Percentiles rank a stretch among this genome's conserved stretches.
Evolutionary conservation across 2,888 invertebrate genomes (phyloP).

Genomic region (Odontocolon sp.): DNA sequence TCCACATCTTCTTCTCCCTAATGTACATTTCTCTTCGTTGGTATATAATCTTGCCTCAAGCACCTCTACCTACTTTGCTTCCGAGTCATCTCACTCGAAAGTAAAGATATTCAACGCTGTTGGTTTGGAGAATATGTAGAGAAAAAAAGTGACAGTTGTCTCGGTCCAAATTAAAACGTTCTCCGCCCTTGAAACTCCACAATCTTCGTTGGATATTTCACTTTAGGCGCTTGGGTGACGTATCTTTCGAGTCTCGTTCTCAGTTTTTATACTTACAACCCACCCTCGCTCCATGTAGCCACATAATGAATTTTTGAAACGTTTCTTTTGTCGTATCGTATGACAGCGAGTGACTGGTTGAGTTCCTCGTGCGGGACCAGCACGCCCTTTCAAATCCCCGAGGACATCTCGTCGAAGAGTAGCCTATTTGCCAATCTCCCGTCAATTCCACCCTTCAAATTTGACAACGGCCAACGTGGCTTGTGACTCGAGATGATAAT

Average conservation of each 20-base stretch:
- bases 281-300: constrained; percentile 14
- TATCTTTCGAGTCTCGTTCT: constrained; percentile 4
- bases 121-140: neutral
- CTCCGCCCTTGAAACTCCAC: neutral
- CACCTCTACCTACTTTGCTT: neutral
- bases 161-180: constrained; percentile 22
- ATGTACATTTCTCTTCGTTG: neutral
- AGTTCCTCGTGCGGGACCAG: neutral
- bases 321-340: constrained; percentile 19
- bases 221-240: no score
- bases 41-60: neutral
- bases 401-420: constrained; percentile 20
- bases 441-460: constrained; percentile 27
- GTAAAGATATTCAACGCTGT: constrained; percentile 8
- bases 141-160: constrained; percentile 5
- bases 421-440: constrained; percentile 5
- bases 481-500: constrained; percentile 14
- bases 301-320: constrained; percentile 46
- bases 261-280: neutral
- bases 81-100: neutral
- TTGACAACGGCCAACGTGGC: constrained; percentile 17
- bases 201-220: neutral
- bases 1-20: neutral
- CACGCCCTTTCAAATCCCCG: constrained; percentile 6
- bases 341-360: constrained; percentile 7